Evolutionary conservation across 2,113 vertebrate species (phyloP).

Genomic region (Xiphias gladius): DNA sequence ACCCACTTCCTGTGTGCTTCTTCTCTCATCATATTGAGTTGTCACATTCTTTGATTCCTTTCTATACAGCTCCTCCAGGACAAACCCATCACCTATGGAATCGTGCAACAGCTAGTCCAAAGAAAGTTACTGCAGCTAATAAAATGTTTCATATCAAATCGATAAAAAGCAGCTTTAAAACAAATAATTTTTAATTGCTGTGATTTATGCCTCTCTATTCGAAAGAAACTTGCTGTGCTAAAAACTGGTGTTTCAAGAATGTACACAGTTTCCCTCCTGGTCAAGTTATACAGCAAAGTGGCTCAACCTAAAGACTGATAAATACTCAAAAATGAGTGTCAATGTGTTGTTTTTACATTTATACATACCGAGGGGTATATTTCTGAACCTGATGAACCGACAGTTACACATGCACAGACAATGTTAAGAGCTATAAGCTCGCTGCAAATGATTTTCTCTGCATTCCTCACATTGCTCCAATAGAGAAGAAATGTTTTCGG

Average conservation of each 20-base stretch:
- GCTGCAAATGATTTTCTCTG: conserved; percentile 33
- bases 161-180: conserved; percentile 8
- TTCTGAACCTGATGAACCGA: neutral
- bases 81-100: conserved; percentile 30
- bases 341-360: neutral
- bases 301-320: neutral
- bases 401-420: conserved; percentile 18
- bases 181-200: neutral
- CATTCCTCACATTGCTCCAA: conserved; percentile 58
- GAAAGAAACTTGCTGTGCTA: conserved; percentile 5
- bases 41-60: conserved; percentile 66
- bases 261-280: neutral
- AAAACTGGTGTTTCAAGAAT: neutral
- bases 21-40: conserved; percentile 64
- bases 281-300: neutral
- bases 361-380: neutral
- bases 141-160: neutral
- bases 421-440: conserved; percentile 30
- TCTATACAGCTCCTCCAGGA: conserved; percentile 27
- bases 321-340: no score
- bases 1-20: conserved; percentile 58
- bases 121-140: conserved; percentile 5
- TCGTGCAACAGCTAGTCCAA: neutral
- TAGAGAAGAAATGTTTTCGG: no score
- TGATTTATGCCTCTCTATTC: neutral